A percentile compares a stretch with the other conserved stretches of the same genome.
Evolutionary conservation across 1,140 invertebrate genomes (phyloP).

Genomic region (Lepidotrigona ventralis): DNA sequence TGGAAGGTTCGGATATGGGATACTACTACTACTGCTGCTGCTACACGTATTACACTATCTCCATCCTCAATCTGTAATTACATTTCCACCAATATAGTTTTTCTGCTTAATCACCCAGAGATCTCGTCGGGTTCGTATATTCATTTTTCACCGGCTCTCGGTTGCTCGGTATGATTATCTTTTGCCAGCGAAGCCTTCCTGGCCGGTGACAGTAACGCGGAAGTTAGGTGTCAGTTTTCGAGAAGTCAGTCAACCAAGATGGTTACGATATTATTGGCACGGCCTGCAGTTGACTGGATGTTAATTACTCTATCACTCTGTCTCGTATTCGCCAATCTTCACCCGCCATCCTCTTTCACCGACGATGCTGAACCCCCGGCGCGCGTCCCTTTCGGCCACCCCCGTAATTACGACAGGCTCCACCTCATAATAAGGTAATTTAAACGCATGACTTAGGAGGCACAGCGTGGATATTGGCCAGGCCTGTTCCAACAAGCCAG

Average conservation of each 20-base stretch:
- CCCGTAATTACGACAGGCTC: conserved; percentile 68
- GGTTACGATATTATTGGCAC: conserved; percentile 68
- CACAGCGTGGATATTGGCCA: conserved; percentile 55
- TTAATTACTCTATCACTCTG: conserved; percentile 71
- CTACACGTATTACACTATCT: too few species aligned
- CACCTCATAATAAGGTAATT: conserved; percentile 71
- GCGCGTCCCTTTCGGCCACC: neutral
- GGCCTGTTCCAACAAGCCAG: conserved; percentile 38
- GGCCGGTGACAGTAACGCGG: neutral
- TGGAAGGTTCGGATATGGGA: too few species aligned
- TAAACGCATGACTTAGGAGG: conserved; percentile 73
- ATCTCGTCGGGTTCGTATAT: neutral
- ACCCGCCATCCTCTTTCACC: neutral
- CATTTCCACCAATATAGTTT: neutral
- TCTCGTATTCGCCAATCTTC: conserved; percentile 30
- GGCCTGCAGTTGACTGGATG: conserved; percentile 71
- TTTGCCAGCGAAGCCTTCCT: neutral
- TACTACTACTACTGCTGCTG: too few species aligned
- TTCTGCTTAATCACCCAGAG: neutral
- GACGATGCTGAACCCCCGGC: neutral
- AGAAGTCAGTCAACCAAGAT: conserved; percentile 44
- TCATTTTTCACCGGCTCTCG: too few species aligned
- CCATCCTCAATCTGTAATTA: neutral
- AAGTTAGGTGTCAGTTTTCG: conserved; percentile 26
- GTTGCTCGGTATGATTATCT: neutral